Evolutionary conservation across 2,113 vertebrate genomes (phyloP), one percentile per base, ranked within the genome.

Genomic region (Prunella fulvescens): DNA sequence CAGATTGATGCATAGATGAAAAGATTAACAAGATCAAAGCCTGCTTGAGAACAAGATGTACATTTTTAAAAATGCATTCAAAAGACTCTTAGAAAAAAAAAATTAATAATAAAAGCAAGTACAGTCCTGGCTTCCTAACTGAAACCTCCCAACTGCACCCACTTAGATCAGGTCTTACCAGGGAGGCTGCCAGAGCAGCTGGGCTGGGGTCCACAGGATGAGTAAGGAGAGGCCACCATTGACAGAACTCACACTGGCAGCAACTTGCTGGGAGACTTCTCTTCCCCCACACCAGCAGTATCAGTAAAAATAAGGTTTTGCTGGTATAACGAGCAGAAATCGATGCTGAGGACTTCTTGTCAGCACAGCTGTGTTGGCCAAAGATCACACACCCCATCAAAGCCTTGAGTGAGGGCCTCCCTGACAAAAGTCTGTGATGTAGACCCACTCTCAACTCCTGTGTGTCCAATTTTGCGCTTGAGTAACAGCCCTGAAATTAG

Each of bases 21-120:
- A 95, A 95, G 95, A 94, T 86, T 90, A 94, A 84, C 53, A 86
- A 92, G 92, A 96, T 97, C 95, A 97, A 97, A 96, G 96, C 44
- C 90, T 90, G 66, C 62, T 73, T 65, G 54, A 79, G 92, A 95
- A 95, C 66, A 93, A 76, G 78, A 92, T 69, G 66, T 95, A 88
- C 37, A 20, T 62, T 90, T 88, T 4, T 0, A 71, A 95, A 95
- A 93, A 61, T 10, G 42, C 47, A 81, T 74, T 95, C 87, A 91
- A 93, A 78, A 72, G 87, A 67, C 47, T 64, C 35, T 40, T 44
- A 3, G 11, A 61, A 65, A 81, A 82, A n/a, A 80, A 79, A 79
- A 71, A 44, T 4, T 69, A 76, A 14, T 40, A 91, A 82, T 37
- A 73, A 91, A 90, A 86, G 22, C 64, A 92, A 90, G 60, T 33